These are phyloP conservation scores for Temnothorax ravouxi DNA, from an alignment of 2,888 invertebrate genomes.

Conservation along the genomic window DNA sequence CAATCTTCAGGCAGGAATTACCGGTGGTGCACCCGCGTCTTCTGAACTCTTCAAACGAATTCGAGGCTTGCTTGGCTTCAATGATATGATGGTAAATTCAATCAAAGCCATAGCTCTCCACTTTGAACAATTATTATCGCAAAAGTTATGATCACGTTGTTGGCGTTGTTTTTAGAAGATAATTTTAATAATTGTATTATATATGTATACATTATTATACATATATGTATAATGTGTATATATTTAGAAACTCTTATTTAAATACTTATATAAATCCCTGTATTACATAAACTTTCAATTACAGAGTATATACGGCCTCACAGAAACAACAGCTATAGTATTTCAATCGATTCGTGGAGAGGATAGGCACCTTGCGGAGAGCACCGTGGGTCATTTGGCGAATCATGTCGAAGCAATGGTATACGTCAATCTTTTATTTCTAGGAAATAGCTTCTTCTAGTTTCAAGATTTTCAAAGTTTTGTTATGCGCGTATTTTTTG, in stretches of 20 bases:
- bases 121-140: neutral
- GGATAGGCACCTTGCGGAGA: constrained; percentile 84
- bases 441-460: neutral
- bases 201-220: neutral
- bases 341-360: constrained; percentile 88
- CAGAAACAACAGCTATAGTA: constrained; percentile 88
- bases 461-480: neutral
- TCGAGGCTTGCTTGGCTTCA: constrained; percentile 86
- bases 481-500: neutral
- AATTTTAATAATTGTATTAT: constrained; percentile 2
- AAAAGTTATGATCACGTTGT: neutral
- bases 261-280: neutral
- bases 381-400: constrained; percentile 88
- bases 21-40: constrained; percentile 92
- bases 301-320: constrained; percentile 89
- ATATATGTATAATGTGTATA: neutral
- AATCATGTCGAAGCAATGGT: constrained; percentile 89
- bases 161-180: too few species aligned
- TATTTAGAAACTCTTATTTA: neutral
- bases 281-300: constrained; percentile 37
- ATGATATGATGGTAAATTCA: constrained; percentile 73
- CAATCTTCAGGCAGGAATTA: constrained; percentile 88
- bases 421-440: constrained; percentile 6
- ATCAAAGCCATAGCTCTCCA: neutral
- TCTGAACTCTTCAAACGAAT: constrained; percentile 88